Base-by-base conservation (phyloP, 2,888 invertebrate genomes). In the Cerastis rubricosa region DNA sequence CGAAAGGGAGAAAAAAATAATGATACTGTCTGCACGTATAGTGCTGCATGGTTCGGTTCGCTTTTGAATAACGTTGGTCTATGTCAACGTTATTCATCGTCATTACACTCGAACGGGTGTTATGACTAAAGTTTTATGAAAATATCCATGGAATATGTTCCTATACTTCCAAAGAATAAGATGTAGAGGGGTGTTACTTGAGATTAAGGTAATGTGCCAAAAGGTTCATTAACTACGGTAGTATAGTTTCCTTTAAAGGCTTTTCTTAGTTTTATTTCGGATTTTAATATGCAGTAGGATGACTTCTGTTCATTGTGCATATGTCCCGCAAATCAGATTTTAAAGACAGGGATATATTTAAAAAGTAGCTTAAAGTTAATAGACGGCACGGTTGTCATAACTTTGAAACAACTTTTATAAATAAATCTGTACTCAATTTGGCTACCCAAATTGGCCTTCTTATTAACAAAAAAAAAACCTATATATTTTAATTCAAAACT, bases 281-380 rank as follows among this genome's bases (percentile, higher is more conserved):
- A 71, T 54, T 79, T 47, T 8, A 68, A 59, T 47, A 76, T 40
- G 59, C 29, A 57, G 9, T 8, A 64, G 43, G 12, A 25, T 35
- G 19, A 57, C 14, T 29, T 81, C 25, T 43, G 81, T 35, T 49
- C 49, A 64, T 71, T 71, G 51, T 63, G 12, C 5, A 29, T 7
- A 19, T 8, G 22, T 25, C 25, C 25, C 4, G 5, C 6, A 61
- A 61, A 61, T 35, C n/a, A 2, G 12, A 49, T 61, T 59, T 59
- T 25, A 7, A 17, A 40, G n/a, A 47, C 5, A 9, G n/a, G 5
- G 5, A 19, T 22, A 19, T 4, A 43, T 35, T 61, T 61, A 35
- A 17, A 59, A 59, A 59, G 25, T 57, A 14, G 25, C 25, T 25
- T n/a, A 54, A 54, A 6, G 25, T 57, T 25, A 14, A 51, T 9